These are phyloP conservation scores for Escarpia spicata DNA, from an alignment of 2,888 invertebrate genomes.

Conservation along the genomic window DNA sequence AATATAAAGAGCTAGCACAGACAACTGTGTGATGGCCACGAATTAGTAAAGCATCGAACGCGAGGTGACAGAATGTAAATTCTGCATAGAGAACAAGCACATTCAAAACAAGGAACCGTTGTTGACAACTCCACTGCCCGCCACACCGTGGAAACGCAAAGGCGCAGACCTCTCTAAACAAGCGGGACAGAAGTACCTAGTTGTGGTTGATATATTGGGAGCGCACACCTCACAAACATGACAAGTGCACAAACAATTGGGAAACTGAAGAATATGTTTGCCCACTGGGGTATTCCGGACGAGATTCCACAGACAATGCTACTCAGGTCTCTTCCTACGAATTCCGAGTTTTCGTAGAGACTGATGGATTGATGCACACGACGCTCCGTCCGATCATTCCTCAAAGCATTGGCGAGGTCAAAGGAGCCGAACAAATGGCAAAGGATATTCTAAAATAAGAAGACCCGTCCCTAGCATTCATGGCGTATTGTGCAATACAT, in stretches of 20 bases:
- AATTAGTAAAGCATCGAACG: background rate
- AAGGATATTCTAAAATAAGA: conserved; percentile 16
- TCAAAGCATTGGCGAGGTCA: background rate
- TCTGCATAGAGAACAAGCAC: background rate
- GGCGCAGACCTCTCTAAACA: background rate
- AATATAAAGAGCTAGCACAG: too few relatives aligned
- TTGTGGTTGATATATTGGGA: background rate
- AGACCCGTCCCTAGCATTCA: conserved; percentile 8
- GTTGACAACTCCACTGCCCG: too few relatives aligned
- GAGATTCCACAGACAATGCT: too few relatives aligned
- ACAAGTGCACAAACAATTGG: background rate
- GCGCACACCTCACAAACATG: background rate
- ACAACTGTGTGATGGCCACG: background rate
- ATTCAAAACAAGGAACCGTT: background rate
- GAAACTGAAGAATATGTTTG: background rate
- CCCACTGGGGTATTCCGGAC: background rate
- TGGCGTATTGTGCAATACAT: conserved; percentile 17
- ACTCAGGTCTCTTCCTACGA: too few relatives aligned
- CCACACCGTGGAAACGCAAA: background rate
- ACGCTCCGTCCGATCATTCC: background rate
- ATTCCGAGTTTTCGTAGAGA: too few relatives aligned
- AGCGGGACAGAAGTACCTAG: too few relatives aligned
- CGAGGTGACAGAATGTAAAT: background rate
- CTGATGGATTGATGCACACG: too few relatives aligned
- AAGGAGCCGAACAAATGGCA: conserved; percentile 19